A percentile compares a stretch with the other conserved stretches of the same genome.
Evolutionary conservation across 2,888 invertebrate genomes (phyloP).

Genomic region (Ennomos fuscantarius): DNA sequence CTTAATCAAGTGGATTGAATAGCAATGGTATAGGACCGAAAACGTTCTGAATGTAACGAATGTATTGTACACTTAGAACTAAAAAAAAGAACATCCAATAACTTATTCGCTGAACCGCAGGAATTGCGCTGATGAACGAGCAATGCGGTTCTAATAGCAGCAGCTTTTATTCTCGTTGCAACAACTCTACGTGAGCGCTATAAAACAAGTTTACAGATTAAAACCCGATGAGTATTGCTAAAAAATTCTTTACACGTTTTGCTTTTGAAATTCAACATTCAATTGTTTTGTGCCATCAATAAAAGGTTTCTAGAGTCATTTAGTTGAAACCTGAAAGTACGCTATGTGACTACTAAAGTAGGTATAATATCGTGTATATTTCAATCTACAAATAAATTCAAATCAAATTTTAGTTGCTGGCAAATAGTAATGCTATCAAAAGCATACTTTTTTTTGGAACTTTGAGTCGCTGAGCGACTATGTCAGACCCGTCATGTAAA

Average conservation of each 20-base stretch:
- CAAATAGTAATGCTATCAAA: too few species aligned
- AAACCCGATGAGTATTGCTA: slow-evolving; percentile 27
- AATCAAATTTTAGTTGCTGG: too few species aligned
- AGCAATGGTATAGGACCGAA: slow-evolving; percentile 48
- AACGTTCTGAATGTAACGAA: slow-evolving; percentile 70
- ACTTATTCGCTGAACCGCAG: slow-evolving; percentile 65
- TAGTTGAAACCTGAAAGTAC: too few species aligned
- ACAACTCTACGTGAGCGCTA: slow-evolving; percentile 53
- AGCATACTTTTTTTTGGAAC: too few species aligned
- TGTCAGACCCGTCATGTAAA: too few species aligned
- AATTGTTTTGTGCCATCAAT: too few species aligned
- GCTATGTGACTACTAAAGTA: too few species aligned
- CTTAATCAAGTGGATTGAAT: slow-evolving; percentile 72
- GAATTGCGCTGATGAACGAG: slow-evolving; percentile 76
- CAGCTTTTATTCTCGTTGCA: slow-evolving; percentile 61
- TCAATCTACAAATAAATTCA: too few species aligned
- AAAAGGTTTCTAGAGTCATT: too few species aligned
- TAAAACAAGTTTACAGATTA: slow-evolving; percentile 55
- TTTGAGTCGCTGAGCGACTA: too few species aligned
- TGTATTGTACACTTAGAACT: slow-evolving; percentile 75
- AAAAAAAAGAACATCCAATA: slow-evolving; percentile 70
- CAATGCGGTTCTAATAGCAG: slow-evolving; percentile 74
- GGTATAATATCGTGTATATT: too few species aligned
- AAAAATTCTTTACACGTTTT: slow-evolving; percentile 3
- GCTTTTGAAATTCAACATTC: background rate